These are phyloP conservation scores for Champsocephalus gunnari DNA, from an alignment of 2,797 vertebrate genomes.

Conservation along the genomic window DNA sequence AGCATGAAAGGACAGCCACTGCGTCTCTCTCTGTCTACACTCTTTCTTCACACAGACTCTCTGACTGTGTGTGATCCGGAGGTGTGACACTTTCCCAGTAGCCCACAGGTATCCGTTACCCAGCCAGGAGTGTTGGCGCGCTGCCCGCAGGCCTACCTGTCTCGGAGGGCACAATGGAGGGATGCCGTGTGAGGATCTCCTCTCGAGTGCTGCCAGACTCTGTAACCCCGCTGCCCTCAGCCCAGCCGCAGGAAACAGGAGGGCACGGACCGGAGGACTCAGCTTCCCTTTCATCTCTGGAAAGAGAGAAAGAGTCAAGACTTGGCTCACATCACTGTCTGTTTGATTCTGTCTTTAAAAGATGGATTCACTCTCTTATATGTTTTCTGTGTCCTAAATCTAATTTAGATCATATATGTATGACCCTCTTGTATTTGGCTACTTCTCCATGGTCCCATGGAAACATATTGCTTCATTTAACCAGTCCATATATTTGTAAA, in stretches of 20 bases:
- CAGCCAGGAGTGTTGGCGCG: constrained; percentile 60
- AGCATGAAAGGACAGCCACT: constrained; percentile 48
- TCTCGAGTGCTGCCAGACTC: constrained; percentile 10
- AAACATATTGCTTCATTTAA: background rate
- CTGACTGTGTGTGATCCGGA: constrained; percentile 70
- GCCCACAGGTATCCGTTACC: constrained; percentile 77
- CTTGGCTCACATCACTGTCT: constrained; percentile 3
- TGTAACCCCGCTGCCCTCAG: constrained; percentile 35
- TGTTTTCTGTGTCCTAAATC: background rate
- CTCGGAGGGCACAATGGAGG: constrained; percentile 62
- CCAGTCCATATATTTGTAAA: too few species aligned
- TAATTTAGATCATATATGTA: background rate
- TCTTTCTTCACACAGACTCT: constrained; percentile 45
- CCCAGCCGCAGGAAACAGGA: constrained; percentile 9
- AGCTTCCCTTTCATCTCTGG: constrained; percentile 41
- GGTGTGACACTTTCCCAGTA: constrained; percentile 79
- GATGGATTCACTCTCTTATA: background rate
- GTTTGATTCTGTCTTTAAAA: background rate
- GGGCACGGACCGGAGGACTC: constrained; percentile 14
- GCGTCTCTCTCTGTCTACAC: constrained; percentile 35
- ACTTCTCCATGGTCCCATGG: background rate
- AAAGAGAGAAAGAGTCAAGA: constrained; percentile 19
- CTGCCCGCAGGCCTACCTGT: constrained; percentile 57
- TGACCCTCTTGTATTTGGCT: background rate
- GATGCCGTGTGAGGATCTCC: constrained; percentile 43